Evolutionary conservation across 2,113 vertebrate genomes (phyloP), one percentile per base, ranked within the genome.

Genomic region (Xenopus laevis): DNA sequence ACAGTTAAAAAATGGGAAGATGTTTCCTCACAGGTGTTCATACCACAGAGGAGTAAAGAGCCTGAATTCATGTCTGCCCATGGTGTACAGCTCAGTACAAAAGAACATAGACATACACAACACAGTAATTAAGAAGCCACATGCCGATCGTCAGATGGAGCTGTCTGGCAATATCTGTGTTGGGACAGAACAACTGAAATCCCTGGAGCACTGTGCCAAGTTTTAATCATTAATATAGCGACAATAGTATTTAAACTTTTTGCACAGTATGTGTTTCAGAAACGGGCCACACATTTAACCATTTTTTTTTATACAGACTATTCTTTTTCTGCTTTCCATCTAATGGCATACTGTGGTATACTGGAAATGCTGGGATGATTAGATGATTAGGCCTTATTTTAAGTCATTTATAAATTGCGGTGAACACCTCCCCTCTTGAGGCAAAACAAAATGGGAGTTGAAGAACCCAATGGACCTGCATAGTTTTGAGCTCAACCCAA

Each of bases 91-190:
- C 73, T 53, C 13, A n/a, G 66, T 52, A 69, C 58, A 76, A 69
- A 69, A 55, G 58, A 69, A 75, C 58, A 75, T 40, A 75, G 58
- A 76, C n/a, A 10, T 50, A 76, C 18, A 68, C 65, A 69, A 63
- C 27, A n/a, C 65, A 63, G 66, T 63, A 76, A 76, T 76, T 76
- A 76, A 59, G 57, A 76, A 53, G 59, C 66, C 65, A 63, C 73
- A 76, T 76, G 73, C 66, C 65, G 47, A 50, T 63, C 27, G 45
- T 76, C 65, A 76, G 66, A 76, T 69, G 73, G 65, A 69, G 66
- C 65, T 63, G 73, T 68, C 73, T 69, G 65, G 27, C 46, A 50
- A 62, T 60, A 63, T 76, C 65, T 55, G 16, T 18, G 68, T 65
- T 55, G 47, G 27, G 21, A 63, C 27, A 23, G 66, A 23, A 45